Evolutionary conservation across 1,140 invertebrate species (phyloP), one percentile per base, ranked within the genome.

Genomic region (Panulirus ornatus): DNA sequence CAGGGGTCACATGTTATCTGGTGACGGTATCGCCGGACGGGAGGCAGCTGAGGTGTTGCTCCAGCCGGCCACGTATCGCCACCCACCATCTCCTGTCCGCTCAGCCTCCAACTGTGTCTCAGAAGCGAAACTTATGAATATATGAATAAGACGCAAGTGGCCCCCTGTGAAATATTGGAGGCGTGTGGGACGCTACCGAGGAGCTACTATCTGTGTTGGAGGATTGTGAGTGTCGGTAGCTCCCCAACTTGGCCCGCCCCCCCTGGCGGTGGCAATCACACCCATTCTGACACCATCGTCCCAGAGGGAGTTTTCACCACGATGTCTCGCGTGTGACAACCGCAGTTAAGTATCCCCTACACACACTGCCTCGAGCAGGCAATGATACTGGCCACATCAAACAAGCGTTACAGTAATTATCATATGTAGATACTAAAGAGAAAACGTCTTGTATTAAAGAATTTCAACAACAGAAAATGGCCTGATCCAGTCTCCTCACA

Each of bases 51-150:
- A 14, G 3, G 54, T 58, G 54, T 27, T 22, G 11, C 30, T 3
- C 58, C 30, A 8, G 6, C 58, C 44, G n/a, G n/a, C 1, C 58
- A 66, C n/a, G n/a, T 66, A 66, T 66, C 58, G n/a, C 54, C 11
- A n/a, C n/a, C n/a, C n/a, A n/a, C 19, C 19, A 58, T 58, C 58
- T 30, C 58, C 27, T 30, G n/a, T 66, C 58, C 58, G n/a, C 58
- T 66, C 58, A 30, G 54, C 58, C 58, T 30, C 27, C 27, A 30
- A 66, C 58, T 66, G 58, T 66, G 58, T 30, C 58, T 66, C 3
- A 30, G n/a, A 66, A 66, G 58, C 58, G n/a, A 66, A 66, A 66
- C n/a, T 30, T 66, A 66, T 66, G 58, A 66, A 66, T 66, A 66
- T 66, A 66, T 66, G 58, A 66, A 66, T 66, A 30, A 66, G 58